Conservation (phyloP, 2,113 vertebrate species). For the Heptranchias perlo region DNA sequence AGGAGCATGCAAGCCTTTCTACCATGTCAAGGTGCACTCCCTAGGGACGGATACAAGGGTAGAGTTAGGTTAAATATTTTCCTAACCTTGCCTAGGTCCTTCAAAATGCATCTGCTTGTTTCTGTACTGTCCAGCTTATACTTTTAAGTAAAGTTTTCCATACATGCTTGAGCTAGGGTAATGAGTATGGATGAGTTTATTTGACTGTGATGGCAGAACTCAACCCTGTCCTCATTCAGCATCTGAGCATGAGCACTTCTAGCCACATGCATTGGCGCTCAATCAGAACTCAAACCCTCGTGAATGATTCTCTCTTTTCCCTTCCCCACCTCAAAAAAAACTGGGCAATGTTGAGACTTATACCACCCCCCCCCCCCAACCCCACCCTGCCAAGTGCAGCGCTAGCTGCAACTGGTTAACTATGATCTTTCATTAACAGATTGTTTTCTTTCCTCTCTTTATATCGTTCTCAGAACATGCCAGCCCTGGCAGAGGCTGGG, state of each 20-base stretch:
- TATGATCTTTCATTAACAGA: background rate
- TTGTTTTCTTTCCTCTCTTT: background rate
- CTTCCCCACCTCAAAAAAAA: background rate
- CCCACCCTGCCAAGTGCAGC: no score
- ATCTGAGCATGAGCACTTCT: background rate
- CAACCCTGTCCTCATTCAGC: background rate
- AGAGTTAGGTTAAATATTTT: background rate
- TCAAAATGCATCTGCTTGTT: no score
- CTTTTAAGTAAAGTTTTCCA: background rate
- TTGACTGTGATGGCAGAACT: background rate
- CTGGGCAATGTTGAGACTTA: background rate
- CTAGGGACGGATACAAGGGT: background rate
- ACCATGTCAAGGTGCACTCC: background rate
- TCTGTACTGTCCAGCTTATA: background rate
- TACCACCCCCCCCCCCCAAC: background rate
- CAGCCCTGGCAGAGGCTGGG: background rate
- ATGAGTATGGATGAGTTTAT: background rate
- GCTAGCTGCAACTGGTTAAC: background rate
- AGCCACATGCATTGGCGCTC: background rate
- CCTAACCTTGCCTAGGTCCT: no score
- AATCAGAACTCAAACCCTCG: background rate
- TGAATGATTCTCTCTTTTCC: no score
- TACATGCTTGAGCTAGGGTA: background rate
- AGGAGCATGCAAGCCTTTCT: no score
- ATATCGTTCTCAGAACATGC: no score